A percentile compares a stretch with the other conserved stretches of the same genome.
Evolutionary conservation across 2,888 invertebrate genomes (phyloP).

Genomic region (Helleia helle): DNA sequence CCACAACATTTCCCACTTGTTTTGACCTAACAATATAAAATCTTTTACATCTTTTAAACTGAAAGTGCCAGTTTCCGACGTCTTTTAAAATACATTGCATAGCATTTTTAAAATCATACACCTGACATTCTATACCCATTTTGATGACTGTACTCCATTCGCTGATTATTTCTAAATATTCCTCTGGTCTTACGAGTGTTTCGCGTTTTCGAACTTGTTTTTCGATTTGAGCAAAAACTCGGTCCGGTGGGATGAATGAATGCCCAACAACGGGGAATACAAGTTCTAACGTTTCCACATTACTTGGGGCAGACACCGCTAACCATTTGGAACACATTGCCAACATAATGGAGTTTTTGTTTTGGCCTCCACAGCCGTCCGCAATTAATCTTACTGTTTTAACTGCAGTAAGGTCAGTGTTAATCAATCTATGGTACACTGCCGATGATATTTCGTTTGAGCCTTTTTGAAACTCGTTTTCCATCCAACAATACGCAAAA

Average conservation of each 20-base stretch:
- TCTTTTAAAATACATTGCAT: not conserved
- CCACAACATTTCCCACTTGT: too few relatives aligned
- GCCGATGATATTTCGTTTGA: conserved; percentile 27
- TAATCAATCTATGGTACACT: conserved; percentile 23
- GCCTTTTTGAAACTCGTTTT: conserved; percentile 14
- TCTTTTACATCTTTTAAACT: too few relatives aligned
- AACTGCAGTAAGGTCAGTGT: conserved; percentile 20
- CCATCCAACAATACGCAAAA: conserved; percentile 22
- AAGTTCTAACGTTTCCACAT: conserved; percentile 16
- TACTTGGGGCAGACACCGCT: conserved; percentile 12
- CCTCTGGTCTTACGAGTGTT: not conserved
- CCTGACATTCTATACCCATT: not conserved
- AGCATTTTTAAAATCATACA: not conserved
- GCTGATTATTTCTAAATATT: conserved; percentile 1
- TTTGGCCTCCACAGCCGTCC: conserved; percentile 31
- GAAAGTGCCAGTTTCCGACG: conserved; percentile 3
- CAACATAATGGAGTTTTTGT: conserved; percentile 31
- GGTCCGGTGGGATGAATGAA: conserved; percentile 10
- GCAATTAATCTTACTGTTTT: too few relatives aligned
- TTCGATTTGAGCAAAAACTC: conserved; percentile 7
- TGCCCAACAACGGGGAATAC: conserved; percentile 28
- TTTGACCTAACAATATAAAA: too few relatives aligned
- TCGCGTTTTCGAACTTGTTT: conserved; percentile 6
- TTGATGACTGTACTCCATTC: not conserved
- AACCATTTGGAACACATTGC: conserved; percentile 25